Percentiles rank a stretch among this genome's conserved stretches.
Conservation (phyloP, 1,140 invertebrate species). For the Cotesia typhae region DNA sequence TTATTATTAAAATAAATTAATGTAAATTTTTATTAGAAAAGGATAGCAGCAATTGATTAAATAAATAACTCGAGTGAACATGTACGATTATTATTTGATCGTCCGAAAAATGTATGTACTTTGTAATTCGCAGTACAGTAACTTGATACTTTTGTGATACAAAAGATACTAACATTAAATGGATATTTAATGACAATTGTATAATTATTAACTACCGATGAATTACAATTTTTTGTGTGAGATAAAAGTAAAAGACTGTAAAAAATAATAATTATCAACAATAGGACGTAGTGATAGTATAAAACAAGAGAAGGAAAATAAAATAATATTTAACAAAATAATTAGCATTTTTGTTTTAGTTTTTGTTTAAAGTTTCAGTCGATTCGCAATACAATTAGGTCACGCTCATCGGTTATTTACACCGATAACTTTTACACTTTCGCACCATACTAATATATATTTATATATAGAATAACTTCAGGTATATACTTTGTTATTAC, state of each 20-base stretch:
- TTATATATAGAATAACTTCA: slow-evolving; percentile 27
- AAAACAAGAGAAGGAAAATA: slow-evolving; percentile 20
- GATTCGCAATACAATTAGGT: slow-evolving; percentile 47
- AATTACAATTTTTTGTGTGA: slow-evolving; percentile 22
- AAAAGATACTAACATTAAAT: slow-evolving; percentile 58
- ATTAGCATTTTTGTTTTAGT: slow-evolving; percentile 35
- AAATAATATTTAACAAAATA: slow-evolving; percentile 49
- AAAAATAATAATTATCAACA: slow-evolving; percentile 14
- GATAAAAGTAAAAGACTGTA: slow-evolving; percentile 38
- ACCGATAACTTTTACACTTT: slow-evolving; percentile 42
- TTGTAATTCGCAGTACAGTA: slow-evolving; percentile 60
- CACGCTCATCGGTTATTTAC: slow-evolving; percentile 31
- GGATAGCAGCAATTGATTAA: slow-evolving; percentile 24
- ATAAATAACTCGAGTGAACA: slow-evolving; percentile 54
- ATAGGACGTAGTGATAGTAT: slow-evolving; percentile 38
- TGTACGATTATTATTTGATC: slow-evolving; percentile 63
- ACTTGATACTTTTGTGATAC: slow-evolving; percentile 52
- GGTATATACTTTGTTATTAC: slow-evolving; percentile 41
- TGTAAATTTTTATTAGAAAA: neutral
- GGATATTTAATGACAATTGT: slow-evolving; percentile 47
- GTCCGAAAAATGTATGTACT: slow-evolving; percentile 61
- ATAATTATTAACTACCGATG: slow-evolving; percentile 42
- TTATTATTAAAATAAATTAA: slow-evolving; percentile 14
- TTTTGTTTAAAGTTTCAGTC: slow-evolving; percentile 46
- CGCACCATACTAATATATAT: slow-evolving; percentile 49